Base-by-base conservation (phyloP, 2,888 invertebrate species). In the Cheilosia vernalis region DNA sequence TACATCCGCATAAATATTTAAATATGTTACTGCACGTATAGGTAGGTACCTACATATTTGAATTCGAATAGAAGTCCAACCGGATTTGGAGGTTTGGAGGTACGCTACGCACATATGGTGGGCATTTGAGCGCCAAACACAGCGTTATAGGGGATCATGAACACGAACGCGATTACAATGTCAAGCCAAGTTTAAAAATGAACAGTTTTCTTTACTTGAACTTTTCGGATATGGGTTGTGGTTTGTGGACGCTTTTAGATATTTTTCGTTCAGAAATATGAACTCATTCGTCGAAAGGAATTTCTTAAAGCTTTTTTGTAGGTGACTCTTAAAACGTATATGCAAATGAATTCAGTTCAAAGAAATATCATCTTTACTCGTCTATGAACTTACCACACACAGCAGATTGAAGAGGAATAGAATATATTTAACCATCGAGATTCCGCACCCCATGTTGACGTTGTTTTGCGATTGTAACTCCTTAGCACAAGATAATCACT, bases 391-490 rank as follows among this genome's bases (percentile, higher is more conserved):
- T 92, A 96, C 96, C 94, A 95, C 95, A 89, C 96, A 96, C 83
- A 96, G 90, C 89, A 96, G 92, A 92, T 96, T 96, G 92, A 96
- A 96, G 92, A 96, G 94, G 92, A 96, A 97, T 89, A 97, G 94
- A 89, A 96, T 94, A 93, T 96, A 96, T 94, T 97, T 97, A 91
- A 96, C 94, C 93, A 95, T 95, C 92, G 95, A 94, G 93, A 95
- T 95, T 92, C 95, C 95, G 92, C 95, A 95, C 92, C 94, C 94
- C 95, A 95, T 95, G 90, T 93, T 94, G 93, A 60, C 21, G 40
- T 21, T 9, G 51, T 60, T 56, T 53, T 47, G 40, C 27, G 27
- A 10, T 10, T 9, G 13, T 13, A 37, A 13, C 47, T 79, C 13
- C 19, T 60, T 42, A 17, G 13, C 33, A 61, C 81, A 67, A 40